Conservation (phyloP, 1,140 invertebrate species). For the Aplysia californica region DNA sequence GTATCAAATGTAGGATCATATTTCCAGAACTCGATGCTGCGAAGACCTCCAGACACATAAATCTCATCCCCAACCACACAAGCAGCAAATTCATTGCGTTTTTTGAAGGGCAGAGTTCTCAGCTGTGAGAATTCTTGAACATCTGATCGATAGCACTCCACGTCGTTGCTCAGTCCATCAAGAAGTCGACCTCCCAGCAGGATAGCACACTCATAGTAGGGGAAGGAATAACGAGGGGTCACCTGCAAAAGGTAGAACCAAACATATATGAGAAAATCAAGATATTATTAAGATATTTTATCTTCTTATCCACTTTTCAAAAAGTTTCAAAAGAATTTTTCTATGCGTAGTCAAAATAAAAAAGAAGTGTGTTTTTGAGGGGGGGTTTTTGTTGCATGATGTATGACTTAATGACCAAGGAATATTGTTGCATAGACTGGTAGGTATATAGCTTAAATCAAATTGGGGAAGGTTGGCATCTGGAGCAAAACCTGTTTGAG, state of each 20-base stretch:
- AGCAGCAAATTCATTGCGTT: constrained; percentile 60
- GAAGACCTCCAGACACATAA: constrained; percentile 58
- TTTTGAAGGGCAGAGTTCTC: constrained; percentile 60
- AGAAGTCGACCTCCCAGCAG: constrained; percentile 55
- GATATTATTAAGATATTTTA: background rate
- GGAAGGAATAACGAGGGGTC: constrained; percentile 54
- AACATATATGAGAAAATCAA: too few relatives aligned
- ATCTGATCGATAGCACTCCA: constrained; percentile 56
- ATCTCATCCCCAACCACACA: constrained; percentile 60
- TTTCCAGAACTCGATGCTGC: constrained; percentile 63
- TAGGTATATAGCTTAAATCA: too few relatives aligned
- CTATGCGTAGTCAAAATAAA: background rate
- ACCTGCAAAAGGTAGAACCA: constrained; percentile 30
- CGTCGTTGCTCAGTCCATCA: constrained; percentile 62
- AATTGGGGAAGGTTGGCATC: too few relatives aligned
- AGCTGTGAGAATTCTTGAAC: constrained; percentile 53
- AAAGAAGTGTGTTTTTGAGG: too few relatives aligned
- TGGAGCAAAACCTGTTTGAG: too few relatives aligned
- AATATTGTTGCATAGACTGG: too few relatives aligned
- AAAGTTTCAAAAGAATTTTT: background rate
- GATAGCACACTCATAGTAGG: constrained; percentile 51
- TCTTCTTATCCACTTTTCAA: too few relatives aligned
- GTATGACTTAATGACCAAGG: too few relatives aligned
- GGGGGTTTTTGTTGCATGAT: too few relatives aligned
- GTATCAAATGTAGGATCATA: constrained; percentile 60